A percentile compares a stretch with the other conserved stretches of the same genome.
Conservation (phyloP, 2,888 invertebrate genomes). For the Molorchus minor region DNA sequence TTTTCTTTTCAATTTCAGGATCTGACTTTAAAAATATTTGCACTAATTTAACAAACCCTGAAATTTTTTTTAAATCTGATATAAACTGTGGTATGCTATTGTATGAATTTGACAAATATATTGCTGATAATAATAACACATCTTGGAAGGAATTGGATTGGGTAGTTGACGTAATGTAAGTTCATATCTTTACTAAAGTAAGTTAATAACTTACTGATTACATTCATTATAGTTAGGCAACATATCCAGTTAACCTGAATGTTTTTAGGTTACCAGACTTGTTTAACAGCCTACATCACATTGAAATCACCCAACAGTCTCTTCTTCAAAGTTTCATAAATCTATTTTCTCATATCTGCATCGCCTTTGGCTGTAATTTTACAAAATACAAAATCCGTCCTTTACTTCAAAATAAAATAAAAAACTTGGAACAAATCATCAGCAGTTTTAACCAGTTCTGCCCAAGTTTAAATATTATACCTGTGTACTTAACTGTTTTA, state of each 20-base stretch:
- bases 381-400: conserved; percentile 68
- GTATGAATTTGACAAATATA: conserved; percentile 70
- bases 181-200: too few species aligned
- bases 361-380: conserved; percentile 74
- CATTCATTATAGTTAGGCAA: too few species aligned
- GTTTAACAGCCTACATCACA: conserved; percentile 66
- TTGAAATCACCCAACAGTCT: conserved; percentile 66
- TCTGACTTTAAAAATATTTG: conserved; percentile 63
- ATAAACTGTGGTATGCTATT: conserved; percentile 68
- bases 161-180: conserved; percentile 72
- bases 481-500: conserved; percentile 70
- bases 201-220: too few species aligned
- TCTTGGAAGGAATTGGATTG: conserved; percentile 79
- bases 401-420: conserved; percentile 67
- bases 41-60: conserved; percentile 66
- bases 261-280: conserved; percentile 69
- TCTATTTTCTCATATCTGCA: conserved; percentile 68
- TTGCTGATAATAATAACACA: conserved; percentile 68
- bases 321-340: conserved; percentile 66
- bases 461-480: conserved; percentile 68
- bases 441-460: conserved; percentile 67
- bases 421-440: conserved; percentile 70
- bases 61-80: conserved; percentile 70
- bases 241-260: too few species aligned
- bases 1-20: conserved; percentile 54